A percentile compares a stretch with the other conserved stretches of the same genome.
Conservation (phyloP, 2,113 vertebrate genomes). For the Cebidichthys violaceus region DNA sequence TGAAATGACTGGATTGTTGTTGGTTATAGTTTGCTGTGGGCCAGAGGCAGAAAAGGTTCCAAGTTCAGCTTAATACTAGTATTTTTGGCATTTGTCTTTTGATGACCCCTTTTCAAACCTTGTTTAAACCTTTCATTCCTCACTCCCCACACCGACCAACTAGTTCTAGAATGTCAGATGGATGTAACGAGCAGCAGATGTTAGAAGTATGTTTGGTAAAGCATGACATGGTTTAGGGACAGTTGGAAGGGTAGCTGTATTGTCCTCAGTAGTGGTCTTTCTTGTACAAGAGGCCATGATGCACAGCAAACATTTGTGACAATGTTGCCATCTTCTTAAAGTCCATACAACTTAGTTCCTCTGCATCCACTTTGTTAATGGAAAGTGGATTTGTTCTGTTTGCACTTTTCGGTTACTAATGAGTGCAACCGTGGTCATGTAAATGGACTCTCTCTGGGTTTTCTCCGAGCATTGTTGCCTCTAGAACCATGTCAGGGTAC, state of each 20-base stretch:
- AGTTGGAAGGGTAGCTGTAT: conserved; percentile 28
- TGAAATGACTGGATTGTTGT: conserved; percentile 55
- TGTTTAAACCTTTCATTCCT: conserved; percentile 23
- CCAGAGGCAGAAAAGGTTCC: conserved; percentile 64
- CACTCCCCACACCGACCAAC: conserved; percentile 7
- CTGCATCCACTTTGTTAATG: conserved; percentile 34
- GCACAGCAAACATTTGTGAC: conserved; percentile 60
- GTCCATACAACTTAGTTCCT: conserved; percentile 23
- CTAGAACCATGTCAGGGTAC: not conserved
- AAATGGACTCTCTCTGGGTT: conserved; percentile 27
- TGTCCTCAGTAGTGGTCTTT: conserved; percentile 44
- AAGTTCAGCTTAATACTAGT: conserved; percentile 43
- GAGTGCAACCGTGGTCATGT: conserved; percentile 35
- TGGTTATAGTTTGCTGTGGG: conserved; percentile 54
- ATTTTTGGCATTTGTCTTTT: conserved; percentile 47
- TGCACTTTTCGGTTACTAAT: conserved; percentile 40
- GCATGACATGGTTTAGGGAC: conserved; percentile 43
- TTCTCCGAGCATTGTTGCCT: conserved; percentile 18
- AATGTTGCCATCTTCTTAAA: conserved; percentile 30
- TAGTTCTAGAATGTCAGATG: not conserved
- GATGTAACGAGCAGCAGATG: conserved; percentile 42
- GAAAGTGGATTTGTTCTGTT: conserved; percentile 59
- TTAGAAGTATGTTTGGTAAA: conserved; percentile 43
- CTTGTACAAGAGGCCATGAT: conserved; percentile 55
- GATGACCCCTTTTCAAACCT: conserved; percentile 23